These are phyloP conservation scores for Drosophila carrolli DNA, from an alignment of 1,140 invertebrate species.

Conservation along the genomic window DNA sequence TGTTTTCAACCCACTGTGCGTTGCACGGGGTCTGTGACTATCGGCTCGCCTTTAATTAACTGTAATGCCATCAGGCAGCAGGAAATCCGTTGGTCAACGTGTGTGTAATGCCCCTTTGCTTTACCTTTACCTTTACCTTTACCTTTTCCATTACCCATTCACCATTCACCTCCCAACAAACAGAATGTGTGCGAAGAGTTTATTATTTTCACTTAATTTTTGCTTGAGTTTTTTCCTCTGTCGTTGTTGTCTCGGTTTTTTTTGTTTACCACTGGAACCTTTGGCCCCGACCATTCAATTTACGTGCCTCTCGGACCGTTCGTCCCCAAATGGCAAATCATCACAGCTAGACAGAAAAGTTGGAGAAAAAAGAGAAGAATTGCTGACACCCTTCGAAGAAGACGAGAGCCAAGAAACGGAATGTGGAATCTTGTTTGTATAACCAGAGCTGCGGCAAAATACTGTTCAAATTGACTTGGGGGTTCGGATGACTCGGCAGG, in stretches of 20 bases:
- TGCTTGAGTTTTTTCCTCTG: conserved; percentile 44
- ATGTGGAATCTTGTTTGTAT: conserved; percentile 46
- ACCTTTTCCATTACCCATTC: background rate
- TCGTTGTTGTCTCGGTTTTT: conserved; percentile 6
- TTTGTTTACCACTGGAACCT: conserved; percentile 38
- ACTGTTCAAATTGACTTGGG: conserved; percentile 70
- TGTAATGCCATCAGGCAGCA: conserved; percentile 47
- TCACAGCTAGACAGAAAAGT: conserved; percentile 61
- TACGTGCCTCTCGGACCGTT: conserved; percentile 42
- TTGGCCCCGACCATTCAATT: conserved; percentile 42
- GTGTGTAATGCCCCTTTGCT: conserved; percentile 38
- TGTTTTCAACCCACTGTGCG: conserved; percentile 34
- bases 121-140: background rate
- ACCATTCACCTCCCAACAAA: background rate
- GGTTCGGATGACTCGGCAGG: conserved; percentile 45
- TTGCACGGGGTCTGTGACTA: background rate
- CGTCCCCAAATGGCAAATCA: conserved; percentile 70
- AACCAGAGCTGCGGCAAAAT: conserved; percentile 38
- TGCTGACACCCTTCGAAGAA: conserved; percentile 15
- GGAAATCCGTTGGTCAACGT: conserved; percentile 30
- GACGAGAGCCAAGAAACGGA: conserved; percentile 23
- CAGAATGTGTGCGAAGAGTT: conserved; percentile 44
- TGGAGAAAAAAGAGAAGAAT: background rate
- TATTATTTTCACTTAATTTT: conserved; percentile 82
- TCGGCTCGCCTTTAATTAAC: conserved; percentile 71